These are phyloP conservation scores for Drosophila mulleri DNA, from an alignment of 2,888 invertebrate species.

Conservation along the genomic window DNA sequence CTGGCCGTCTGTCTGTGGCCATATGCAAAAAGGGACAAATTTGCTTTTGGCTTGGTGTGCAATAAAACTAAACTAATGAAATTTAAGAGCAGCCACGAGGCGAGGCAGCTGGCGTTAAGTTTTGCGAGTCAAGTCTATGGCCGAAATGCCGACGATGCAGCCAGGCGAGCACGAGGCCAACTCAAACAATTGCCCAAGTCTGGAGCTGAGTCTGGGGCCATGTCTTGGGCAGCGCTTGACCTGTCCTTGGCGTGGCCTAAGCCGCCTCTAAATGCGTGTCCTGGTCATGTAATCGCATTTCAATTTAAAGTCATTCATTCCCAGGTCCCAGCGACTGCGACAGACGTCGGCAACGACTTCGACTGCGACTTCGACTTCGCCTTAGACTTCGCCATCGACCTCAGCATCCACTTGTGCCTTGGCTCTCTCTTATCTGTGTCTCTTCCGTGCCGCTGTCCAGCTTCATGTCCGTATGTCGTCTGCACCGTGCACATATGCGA, in stretches of 20 bases:
- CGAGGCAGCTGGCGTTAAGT: constrained; percentile 52
- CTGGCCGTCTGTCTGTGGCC: not conserved
- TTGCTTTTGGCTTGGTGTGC: constrained; percentile 40
- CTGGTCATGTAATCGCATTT: constrained; percentile 84
- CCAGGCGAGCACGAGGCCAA: constrained; percentile 38
- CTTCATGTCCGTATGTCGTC: constrained; percentile 13
- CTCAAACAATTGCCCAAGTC: constrained; percentile 42
- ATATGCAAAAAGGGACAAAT: constrained; percentile 50
- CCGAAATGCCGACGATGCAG: constrained; percentile 31
- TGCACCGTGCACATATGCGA: constrained; percentile 45
- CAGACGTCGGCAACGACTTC: constrained; percentile 14
- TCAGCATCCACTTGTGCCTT: constrained; percentile 15
- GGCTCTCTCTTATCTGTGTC: constrained; percentile 36
- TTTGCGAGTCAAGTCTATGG: constrained; percentile 23
- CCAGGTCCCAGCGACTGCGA: constrained; percentile 18
- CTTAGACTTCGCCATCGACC: not conserved
- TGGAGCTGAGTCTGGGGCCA: constrained; percentile 6
- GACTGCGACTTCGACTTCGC: constrained; percentile 10
- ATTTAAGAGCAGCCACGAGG: constrained; percentile 67
- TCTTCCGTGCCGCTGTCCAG: constrained; percentile 6
- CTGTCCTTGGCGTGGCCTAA: constrained; percentile 61
- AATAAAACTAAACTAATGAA: constrained; percentile 77
- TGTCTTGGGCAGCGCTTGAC: constrained; percentile 57
- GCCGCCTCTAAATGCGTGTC: constrained; percentile 81
- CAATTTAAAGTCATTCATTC: constrained; percentile 79